Base-by-base conservation (phyloP, 2,797 vertebrate species). In the Mustela erminea region DNA sequence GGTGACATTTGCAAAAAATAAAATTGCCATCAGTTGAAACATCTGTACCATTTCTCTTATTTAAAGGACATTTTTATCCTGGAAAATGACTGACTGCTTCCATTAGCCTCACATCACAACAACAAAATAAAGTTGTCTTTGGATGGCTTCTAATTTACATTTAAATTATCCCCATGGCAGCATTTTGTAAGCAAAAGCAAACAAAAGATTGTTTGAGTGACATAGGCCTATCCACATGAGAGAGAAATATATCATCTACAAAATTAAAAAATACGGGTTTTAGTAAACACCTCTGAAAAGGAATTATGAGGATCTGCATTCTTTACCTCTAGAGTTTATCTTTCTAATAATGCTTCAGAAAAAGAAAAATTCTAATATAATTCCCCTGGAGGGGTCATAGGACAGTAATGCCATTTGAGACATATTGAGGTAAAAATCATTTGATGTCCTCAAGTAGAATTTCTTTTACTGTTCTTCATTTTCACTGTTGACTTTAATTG, bases 141-240 rank as follows among this genome's bases (percentile, higher is more conserved):
- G 29, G 13, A 13, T 86, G 80, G 3, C 43, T 97, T 93, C 52
- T 96, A 52, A 92, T 87, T 96, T 98, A 11, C 81, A 96, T 98
- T 98, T 97, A 90, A 96, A 95, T 97, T 82, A 96, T 84, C 66
- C 86, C 27, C 60, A 18, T 25, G 72, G 64, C 23, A 77, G 58
- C 62, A 89, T n/a, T 21, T 78, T 96, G 21, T 62, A 97, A 98
- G 58, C 85, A 94, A 0, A 97, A 93, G 68, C 66, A 96, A 97
- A 97, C 29, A 88, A 88, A 97, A 97, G 86, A 78, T 60, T 93
- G 8, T 6, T 89, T 96, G 72, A 96, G 5, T 74, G 27, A 90
- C 64, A 97, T 15, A 95, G 21, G 15, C 17, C 70, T 74, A 20
- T 88, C 88, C 66, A 97, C 2, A 25, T 92, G 58, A 97, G 41